Base-by-base conservation (phyloP, 2,888 invertebrate species). In the Mesoligia furuncula region DNA sequence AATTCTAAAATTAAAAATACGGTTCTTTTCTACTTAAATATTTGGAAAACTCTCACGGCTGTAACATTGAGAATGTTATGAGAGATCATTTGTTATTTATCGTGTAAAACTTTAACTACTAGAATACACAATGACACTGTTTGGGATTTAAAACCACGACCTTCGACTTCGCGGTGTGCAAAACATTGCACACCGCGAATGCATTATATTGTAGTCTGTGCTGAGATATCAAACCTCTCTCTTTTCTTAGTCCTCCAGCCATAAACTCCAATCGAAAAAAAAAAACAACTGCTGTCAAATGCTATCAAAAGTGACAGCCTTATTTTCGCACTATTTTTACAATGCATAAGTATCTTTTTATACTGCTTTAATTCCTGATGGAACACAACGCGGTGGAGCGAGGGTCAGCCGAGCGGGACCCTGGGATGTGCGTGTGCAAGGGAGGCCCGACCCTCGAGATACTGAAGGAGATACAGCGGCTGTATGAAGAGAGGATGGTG, bases 401-500 rank as follows among this genome's bases (percentile, higher is more conserved):
- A 39, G 93, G 91, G 62, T n/a, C 85, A 48, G 90, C 90, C n/a
- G 92, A 90, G 89, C 82, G 91, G 59, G 92, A 90, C 69, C 75
- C 86, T 0, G 92, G 86, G 7, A 51, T 80, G 79, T 94, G 94
- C 77, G 91, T 82, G 70, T 93, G 94, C 76, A 87, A 84, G 73
- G 91, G 89, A 4, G 92, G 90, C 3, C 89, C 92, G 7, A 87
- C 96, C 42, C 94, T 97, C 74, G 94, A 91, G 67, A 97, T 98
- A 84, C 95, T 98, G 73, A 93, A 95, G 68, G 97, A 98, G 78
- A 97, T 98, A 84, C 97, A 97, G 90, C 93, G 94, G 74, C 94
- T 97, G 0, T 98, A 98, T 90, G 97, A 98, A 85, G 95, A 97
- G 61, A 97, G 97, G 80, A 95, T 98, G 92, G 94, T 95, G 57